Evolutionary conservation across 1,140 invertebrate species (phyloP).

Genomic region (Eciton burchellii): DNA sequence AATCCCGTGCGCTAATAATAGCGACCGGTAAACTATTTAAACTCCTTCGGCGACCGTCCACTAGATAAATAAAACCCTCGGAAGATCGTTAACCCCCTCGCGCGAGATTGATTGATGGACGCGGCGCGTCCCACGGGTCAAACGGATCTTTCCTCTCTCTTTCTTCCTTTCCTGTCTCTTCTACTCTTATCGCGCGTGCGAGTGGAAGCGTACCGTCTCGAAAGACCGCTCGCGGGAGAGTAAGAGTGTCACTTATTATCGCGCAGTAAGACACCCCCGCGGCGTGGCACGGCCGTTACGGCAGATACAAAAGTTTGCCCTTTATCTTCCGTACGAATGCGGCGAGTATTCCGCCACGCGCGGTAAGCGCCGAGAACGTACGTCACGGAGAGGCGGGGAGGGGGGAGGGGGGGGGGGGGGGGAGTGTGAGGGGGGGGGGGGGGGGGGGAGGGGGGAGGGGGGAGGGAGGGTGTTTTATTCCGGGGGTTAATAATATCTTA

Average conservation of each 20-base stretch:
- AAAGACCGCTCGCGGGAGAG: neutral
- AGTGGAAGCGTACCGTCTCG: neutral
- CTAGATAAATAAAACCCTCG: conserved; percentile 48
- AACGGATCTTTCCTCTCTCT: neutral
- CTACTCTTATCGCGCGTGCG: neutral
- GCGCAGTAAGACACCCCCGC: conserved; percentile 21
- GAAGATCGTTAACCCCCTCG: conserved; percentile 35
- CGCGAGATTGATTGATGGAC: conserved; percentile 4
- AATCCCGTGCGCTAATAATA: conserved; percentile 54
- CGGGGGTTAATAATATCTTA: conserved; percentile 39
- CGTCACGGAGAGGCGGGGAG: too few species aligned
- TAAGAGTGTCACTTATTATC: conserved; percentile 31
- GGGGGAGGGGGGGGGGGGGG: too few species aligned
- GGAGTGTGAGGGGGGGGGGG: too few species aligned
- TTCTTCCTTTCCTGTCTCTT: neutral
- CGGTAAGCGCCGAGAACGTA: conserved; percentile 14
- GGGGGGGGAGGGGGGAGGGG: too few species aligned
- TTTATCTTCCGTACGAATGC: conserved; percentile 30
- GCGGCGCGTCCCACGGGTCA: neutral
- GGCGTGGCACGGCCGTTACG: too few species aligned
- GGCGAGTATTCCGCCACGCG: neutral
- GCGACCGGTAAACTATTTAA: conserved; percentile 56
- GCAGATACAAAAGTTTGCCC: conserved; percentile 32
- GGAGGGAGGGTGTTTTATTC: too few species aligned
- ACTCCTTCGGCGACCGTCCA: conserved; percentile 30